Percentiles rank a stretch among this genome's conserved stretches.
phyloP scores from a whole-genome alignment of 2,113 vertebrate species.

The Centropus unirufus region DNA sequence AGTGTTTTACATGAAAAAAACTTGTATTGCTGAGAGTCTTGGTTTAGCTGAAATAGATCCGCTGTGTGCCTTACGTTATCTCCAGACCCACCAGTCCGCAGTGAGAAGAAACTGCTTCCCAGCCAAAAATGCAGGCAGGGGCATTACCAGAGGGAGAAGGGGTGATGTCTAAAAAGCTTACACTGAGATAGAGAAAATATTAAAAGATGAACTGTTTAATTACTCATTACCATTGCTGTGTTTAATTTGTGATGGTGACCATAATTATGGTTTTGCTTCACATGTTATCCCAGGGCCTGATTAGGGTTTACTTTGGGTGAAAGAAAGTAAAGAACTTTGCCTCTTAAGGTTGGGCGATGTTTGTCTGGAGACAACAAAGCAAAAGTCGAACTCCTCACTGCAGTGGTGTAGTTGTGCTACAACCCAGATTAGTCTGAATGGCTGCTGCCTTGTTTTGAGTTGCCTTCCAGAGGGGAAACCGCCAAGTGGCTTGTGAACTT shows the following conservation, averaged over 20 bases:
- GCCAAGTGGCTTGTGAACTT: not conserved
- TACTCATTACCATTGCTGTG: not conserved
- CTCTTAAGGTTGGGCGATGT: not conserved
- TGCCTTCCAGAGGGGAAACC: not conserved
- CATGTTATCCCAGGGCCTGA: not conserved
- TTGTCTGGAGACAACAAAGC: not conserved
- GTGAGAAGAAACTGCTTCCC: not conserved
- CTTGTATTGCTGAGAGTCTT: not conserved
- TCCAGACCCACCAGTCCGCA: not conserved
- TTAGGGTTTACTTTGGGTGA: not conserved
- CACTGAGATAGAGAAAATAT: not conserved
- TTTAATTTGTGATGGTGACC: not conserved
- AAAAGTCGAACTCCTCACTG: not conserved
- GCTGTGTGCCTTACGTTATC: fast-evolving
- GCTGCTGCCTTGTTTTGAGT: not conserved
- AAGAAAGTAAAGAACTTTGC: not conserved
- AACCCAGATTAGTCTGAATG: not conserved
- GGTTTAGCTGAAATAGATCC: not conserved
- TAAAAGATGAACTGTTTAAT: not conserved
- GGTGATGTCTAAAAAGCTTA: not conserved
- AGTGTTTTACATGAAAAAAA: constrained; percentile 22
- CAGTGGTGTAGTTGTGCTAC: not conserved
- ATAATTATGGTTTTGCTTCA: not conserved
- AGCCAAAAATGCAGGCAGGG: not conserved
- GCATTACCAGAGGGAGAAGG: not conserved